phyloP scores from a whole-genome alignment of 64 coral and sea anemone species.

The Pocillopora damicornis region DNA sequence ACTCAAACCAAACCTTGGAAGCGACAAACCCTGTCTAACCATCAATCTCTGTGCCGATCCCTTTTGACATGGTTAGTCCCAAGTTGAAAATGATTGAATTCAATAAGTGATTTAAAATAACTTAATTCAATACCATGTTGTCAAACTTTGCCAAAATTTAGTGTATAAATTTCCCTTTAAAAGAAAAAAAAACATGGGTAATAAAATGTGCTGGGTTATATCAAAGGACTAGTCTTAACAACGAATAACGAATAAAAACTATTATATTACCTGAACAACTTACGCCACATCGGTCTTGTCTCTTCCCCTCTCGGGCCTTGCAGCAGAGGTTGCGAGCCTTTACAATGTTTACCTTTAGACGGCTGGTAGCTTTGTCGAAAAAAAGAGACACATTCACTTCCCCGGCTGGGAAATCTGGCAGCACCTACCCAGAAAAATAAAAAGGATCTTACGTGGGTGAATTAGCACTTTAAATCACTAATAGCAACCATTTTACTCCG shows the following conservation, averaged over 20 bases:
- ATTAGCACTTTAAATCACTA: too few species aligned
- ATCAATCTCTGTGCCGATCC: too few species aligned
- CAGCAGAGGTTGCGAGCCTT: constrained; percentile 89
- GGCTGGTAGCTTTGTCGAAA: constrained; percentile 56
- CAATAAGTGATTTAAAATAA: too few species aligned
- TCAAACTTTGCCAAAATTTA: too few species aligned
- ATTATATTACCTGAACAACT: constrained; percentile 69
- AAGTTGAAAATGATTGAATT: too few species aligned
- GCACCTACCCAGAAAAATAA: not conserved
- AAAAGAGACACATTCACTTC: constrained; percentile 65
- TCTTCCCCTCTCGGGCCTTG: constrained; percentile 33
- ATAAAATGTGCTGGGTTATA: too few species aligned
- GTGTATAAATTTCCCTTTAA: too few species aligned
- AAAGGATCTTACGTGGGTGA: not conserved
- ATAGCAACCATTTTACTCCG: too few species aligned
- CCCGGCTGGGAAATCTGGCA: constrained; percentile 63
- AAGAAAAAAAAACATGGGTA: not conserved
- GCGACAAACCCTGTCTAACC: too few species aligned
- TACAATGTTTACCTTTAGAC: constrained; percentile 68
- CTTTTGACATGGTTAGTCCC: too few species aligned
- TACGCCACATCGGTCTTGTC: constrained; percentile 56
- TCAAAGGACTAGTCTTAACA: not conserved
- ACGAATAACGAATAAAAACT: not conserved
- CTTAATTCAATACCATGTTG: too few species aligned
- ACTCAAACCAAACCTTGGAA: too few species aligned